Evolutionary conservation across 64 coral and sea anemone genomes (phyloP).

Genomic region (Catalaphyllia jardinei): DNA sequence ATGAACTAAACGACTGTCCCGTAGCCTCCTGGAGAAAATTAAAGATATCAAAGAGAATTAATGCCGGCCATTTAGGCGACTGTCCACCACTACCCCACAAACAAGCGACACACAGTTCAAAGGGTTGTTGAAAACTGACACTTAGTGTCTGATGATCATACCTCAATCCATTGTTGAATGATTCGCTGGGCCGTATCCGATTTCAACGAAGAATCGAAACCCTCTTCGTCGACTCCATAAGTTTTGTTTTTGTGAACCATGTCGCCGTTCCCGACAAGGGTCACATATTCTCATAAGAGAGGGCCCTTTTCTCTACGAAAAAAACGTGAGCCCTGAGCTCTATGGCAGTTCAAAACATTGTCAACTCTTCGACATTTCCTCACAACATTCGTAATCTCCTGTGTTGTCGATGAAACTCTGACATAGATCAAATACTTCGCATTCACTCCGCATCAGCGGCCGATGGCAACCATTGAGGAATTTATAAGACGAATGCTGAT

Average conservation of each 20-base stretch:
- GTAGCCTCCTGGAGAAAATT: slow-evolving; percentile 56
- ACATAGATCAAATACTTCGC: slow-evolving; percentile 24
- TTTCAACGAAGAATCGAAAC: slow-evolving; percentile 25
- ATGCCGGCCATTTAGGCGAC: not conserved
- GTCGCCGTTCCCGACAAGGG: not conserved
- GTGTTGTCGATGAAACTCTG: slow-evolving; percentile 7
- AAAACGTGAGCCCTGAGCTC: not conserved
- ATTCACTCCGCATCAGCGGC: slow-evolving; percentile 20
- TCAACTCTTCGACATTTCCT: slow-evolving; percentile 5
- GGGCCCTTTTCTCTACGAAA: not conserved
- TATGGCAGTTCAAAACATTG: slow-evolving; percentile 14
- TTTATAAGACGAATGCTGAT: not conserved
- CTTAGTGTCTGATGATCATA: slow-evolving; percentile 12
- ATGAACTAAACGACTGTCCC: slow-evolving; percentile 39
- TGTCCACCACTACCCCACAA: not conserved
- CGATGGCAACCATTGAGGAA: slow-evolving; percentile 46
- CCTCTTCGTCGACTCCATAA: slow-evolving; percentile 25
- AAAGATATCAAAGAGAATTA: slow-evolving; percentile 22
- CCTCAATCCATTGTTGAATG: slow-evolving; percentile 67
- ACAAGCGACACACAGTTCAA: slow-evolving; percentile 22
- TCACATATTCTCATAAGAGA: slow-evolving; percentile 14
- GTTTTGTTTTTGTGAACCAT: slow-evolving; percentile 33
- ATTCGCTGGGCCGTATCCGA: slow-evolving; percentile 58
- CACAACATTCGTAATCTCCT: slow-evolving; percentile 1
- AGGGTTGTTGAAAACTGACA: slow-evolving; percentile 41